Conservation (phyloP, 1,140 invertebrate genomes). For the Spodoptera litura region DNA sequence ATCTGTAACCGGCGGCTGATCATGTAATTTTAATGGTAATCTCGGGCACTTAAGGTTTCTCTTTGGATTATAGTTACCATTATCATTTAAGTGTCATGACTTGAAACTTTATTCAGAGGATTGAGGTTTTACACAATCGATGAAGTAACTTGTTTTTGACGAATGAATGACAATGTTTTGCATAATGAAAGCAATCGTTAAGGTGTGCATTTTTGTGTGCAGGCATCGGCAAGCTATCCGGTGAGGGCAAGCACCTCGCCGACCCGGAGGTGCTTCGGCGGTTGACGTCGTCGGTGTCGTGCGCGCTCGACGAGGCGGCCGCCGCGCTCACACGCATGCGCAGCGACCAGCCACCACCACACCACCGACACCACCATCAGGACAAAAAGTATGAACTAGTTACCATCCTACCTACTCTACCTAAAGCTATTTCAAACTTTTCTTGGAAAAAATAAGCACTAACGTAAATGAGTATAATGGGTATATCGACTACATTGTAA, state of each 20-base stretch:
- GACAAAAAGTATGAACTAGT: conserved; percentile 65
- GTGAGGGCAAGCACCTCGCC: conserved; percentile 92
- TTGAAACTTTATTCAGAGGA: background rate
- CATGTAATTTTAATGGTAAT: conserved; percentile 29
- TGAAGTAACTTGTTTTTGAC: background rate
- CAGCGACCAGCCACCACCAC: conserved; percentile 88
- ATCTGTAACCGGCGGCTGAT: conserved; percentile 23
- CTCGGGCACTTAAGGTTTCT: conserved; percentile 27
- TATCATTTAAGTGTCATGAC: conserved; percentile 28
- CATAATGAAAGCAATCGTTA: background rate
- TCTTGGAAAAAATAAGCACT: too few relatives aligned
- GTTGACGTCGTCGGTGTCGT: conserved; percentile 95
- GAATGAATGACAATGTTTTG: background rate
- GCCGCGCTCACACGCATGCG: conserved; percentile 97
- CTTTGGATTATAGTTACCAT: background rate
- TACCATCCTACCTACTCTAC: too few relatives aligned
- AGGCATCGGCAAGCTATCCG: conserved; percentile 93
- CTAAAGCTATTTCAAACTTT: too few relatives aligned
- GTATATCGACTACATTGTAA: too few relatives aligned
- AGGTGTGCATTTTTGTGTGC: conserved; percentile 29
- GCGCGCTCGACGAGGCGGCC: conserved; percentile 97
- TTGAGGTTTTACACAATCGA: conserved; percentile 2
- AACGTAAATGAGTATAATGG: too few relatives aligned
- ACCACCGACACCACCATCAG: conserved; percentile 80
- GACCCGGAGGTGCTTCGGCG: conserved; percentile 94